A percentile compares a stretch with the other conserved stretches of the same genome.
These are phyloP conservation scores for Cartodere bifasciata DNA, from an alignment of 2,888 invertebrate species.

Conservation along the genomic window DNA sequence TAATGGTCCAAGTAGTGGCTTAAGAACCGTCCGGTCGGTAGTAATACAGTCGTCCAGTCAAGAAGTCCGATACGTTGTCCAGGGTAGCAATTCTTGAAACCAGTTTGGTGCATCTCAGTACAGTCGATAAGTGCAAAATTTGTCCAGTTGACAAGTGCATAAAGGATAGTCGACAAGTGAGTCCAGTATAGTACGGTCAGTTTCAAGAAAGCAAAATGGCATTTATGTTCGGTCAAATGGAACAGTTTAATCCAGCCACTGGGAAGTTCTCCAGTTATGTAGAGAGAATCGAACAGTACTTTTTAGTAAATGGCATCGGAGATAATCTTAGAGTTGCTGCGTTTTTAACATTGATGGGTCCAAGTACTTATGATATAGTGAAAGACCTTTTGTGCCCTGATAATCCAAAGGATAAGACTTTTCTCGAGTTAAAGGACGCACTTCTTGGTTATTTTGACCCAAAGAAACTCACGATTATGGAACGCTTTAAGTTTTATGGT, in stretches of 20 bases:
- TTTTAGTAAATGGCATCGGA: constrained; percentile 5
- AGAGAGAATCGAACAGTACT: constrained; percentile 9
- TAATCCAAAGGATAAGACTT: constrained; percentile 1
- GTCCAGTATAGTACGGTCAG: too few relatives aligned
- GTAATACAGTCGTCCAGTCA: too few relatives aligned
- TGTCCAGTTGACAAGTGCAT: too few relatives aligned
- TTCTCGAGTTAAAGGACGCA: constrained; percentile 2
- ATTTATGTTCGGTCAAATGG: constrained; percentile 6
- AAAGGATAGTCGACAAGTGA: too few relatives aligned
- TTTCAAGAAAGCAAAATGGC: too few relatives aligned
- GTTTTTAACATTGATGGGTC: constrained; percentile 9
- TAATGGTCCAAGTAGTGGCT: too few relatives aligned
- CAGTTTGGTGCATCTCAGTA: too few relatives aligned
- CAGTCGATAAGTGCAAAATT: too few relatives aligned
- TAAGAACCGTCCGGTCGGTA: too few relatives aligned
- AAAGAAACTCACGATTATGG: not conserved
- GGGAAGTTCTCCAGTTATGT: constrained; percentile 7
- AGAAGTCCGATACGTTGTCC: too few relatives aligned
- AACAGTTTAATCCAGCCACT: constrained; percentile 3
- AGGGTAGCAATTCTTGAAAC: too few relatives aligned
- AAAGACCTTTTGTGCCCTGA: constrained; percentile 4
- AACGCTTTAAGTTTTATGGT: constrained; percentile 2
- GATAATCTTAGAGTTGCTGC: constrained; percentile 7
- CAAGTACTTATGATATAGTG: constrained; percentile 6
- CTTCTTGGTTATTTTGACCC: constrained; percentile 5